Evolutionary conservation across 64 coral and sea anemone species (phyloP).

Genomic region (Pocillopora damicornis): DNA sequence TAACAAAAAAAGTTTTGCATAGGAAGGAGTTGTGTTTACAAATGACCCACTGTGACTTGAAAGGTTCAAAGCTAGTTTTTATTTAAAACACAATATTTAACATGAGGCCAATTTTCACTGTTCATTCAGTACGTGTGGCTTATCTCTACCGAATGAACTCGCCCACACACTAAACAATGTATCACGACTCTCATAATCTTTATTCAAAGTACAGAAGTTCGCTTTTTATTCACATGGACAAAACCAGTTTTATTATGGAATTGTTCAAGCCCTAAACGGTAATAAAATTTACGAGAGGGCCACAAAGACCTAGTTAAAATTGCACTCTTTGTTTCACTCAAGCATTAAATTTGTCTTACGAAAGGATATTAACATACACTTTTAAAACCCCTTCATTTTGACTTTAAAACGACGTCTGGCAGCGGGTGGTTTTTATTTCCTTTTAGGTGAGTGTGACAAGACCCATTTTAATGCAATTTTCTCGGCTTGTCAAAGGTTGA

Average conservation of each 20-base stretch:
- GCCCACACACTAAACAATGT: neutral
- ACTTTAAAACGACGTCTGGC: neutral
- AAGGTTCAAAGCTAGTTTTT: conserved; percentile 18
- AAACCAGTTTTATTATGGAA: conserved; percentile 14
- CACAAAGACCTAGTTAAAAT: conserved; percentile 31
- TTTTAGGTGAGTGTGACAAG: neutral
- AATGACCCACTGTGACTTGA: conserved; percentile 15
- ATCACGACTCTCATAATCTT: neutral
- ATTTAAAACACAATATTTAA: conserved; percentile 32
- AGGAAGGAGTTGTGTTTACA: conserved; percentile 40
- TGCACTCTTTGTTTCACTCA: conserved; percentile 32
- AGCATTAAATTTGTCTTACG: conserved; percentile 25
- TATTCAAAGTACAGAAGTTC: neutral
- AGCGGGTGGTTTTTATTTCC: conserved; percentile 19
- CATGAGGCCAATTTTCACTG: neutral
- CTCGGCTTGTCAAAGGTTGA: neutral
- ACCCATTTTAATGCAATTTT: conserved; percentile 31
- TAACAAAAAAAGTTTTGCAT: conserved; percentile 39
- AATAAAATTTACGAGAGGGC: neutral
- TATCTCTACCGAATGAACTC: neutral
- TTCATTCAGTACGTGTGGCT: neutral
- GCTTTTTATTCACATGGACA: neutral
- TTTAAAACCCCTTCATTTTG: conserved; percentile 2
- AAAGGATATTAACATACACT: conserved; percentile 4
- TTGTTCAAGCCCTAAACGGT: conserved; percentile 4